Percentiles rank a stretch among this genome's conserved stretches.
Evolutionary conservation across 2,797 vertebrate genomes (phyloP).

Genomic region (Otus scops): DNA sequence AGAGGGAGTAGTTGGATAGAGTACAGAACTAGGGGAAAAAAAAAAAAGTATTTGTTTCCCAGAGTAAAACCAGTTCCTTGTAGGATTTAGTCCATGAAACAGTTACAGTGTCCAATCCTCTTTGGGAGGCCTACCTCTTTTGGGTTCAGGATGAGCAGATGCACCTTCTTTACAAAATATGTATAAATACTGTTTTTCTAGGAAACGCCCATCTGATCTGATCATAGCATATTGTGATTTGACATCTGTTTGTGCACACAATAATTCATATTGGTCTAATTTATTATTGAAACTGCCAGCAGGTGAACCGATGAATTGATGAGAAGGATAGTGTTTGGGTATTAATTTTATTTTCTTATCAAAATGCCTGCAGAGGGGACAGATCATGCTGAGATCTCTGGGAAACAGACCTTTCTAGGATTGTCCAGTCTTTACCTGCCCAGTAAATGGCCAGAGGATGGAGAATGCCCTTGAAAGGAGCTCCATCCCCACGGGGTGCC

Average conservation of each 20-base stretch:
- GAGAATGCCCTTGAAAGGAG: background rate
- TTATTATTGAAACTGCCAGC: background rate
- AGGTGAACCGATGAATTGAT: background rate
- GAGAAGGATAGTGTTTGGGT: background rate
- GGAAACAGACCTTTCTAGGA: background rate
- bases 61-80: background rate
- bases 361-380: background rate
- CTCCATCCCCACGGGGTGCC: background rate
- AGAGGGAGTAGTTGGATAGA: background rate
- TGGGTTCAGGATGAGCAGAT: background rate
- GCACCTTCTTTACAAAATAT: background rate
- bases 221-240: background rate
- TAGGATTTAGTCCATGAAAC: background rate
- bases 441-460: background rate
- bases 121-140: background rate
- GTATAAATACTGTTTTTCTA: background rate
- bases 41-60: rapidly evolving
- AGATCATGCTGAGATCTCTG: background rate
- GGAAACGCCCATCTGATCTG: background rate
- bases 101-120: background rate
- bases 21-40: background rate
- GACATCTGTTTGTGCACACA: background rate
- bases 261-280: background rate
- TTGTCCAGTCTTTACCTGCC: background rate
- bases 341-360: background rate